Base-by-base conservation (phyloP, 2,888 invertebrate species). In the Lissonota sp. region DNA sequence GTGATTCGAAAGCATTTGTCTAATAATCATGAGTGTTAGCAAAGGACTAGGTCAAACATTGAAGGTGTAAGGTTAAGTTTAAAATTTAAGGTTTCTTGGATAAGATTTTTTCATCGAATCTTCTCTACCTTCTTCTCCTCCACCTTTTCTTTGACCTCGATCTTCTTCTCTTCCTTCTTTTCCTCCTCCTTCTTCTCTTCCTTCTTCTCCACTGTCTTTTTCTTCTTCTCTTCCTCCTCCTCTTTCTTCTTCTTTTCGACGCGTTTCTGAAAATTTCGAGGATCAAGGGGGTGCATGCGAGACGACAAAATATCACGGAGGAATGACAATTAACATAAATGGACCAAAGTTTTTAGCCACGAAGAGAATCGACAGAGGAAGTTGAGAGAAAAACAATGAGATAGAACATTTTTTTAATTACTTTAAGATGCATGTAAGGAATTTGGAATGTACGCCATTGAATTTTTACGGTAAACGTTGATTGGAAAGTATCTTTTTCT, bases 191-290 rank as follows among this genome's bases (percentile, higher is more conserved):
- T 87, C 70, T 90, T 88, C 62, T 84, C 87, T 82, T 93, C 93
- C 87, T 93, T 93, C 73, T 93, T 92, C 91, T 86, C 93, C 90
- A 72, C 90, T 83, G 78, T 91, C 80, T 85, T 92, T 81, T 93
- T 93, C 84, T 91, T 91, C 44, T 87, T 84, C 76, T 91, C 89
- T 72, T 92, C 89, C 74, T 89, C 87, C 74, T 86, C 83, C 49
- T 85, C 83, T 60, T 87, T 84, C 83, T 80, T 93, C 91, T 94
- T 92, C 84, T 93, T 92, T 6, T 93, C 93, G 63, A 92, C 89
- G 79, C 91, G 92, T 80, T 91, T 91, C 88, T 87, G 85, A 1
- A 87, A 90, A 84, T 77, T 57, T 69, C 67, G 64, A 84, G 78
- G 71, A 37, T 63, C 26, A 84, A 26, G 82, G 86, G 62, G 57